These are phyloP conservation scores for Mico argentatus DNA, from an alignment of 2,797 vertebrate species.

Conservation along the genomic window DNA sequence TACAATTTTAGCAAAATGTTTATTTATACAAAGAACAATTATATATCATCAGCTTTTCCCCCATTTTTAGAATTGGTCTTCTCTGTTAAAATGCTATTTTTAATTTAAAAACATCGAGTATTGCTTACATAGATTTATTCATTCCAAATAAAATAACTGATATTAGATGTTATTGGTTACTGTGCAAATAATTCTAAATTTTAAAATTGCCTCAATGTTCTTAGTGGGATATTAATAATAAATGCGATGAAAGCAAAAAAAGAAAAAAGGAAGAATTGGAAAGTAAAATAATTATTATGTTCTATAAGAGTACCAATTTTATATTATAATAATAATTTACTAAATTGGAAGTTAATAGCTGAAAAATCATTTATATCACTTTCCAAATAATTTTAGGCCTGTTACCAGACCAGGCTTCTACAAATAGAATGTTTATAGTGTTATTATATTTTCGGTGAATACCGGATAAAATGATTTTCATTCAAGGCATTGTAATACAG, in stretches of 20 bases:
- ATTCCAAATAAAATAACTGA: conserved; percentile 37
- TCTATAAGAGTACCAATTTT: neutral
- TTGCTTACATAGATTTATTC: neutral
- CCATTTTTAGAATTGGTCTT: neutral
- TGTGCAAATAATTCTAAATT: conserved; percentile 27
- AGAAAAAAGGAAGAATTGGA: neutral
- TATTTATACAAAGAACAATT: neutral
- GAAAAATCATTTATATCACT: neutral
- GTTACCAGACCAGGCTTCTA: neutral
- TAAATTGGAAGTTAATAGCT: conserved; percentile 21
- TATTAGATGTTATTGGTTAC: neutral
- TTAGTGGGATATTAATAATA: neutral
- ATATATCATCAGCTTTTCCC: neutral
- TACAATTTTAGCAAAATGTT: neutral
- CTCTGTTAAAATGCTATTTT: neutral
- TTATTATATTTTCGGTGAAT: neutral
- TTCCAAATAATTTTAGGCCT: conserved; percentile 7
- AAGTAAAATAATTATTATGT: neutral
- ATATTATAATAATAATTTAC: conserved; percentile 6
- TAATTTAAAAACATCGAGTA: neutral
- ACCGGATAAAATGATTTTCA: neutral
- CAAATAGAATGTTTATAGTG: neutral
- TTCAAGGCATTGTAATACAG: neutral
- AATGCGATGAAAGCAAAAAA: conserved; percentile 14
- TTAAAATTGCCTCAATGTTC: neutral